Evolutionary conservation across 2,113 vertebrate species (phyloP), one percentile per base, ranked within the genome.

Genomic region (Ornithorhynchus anatinus): DNA sequence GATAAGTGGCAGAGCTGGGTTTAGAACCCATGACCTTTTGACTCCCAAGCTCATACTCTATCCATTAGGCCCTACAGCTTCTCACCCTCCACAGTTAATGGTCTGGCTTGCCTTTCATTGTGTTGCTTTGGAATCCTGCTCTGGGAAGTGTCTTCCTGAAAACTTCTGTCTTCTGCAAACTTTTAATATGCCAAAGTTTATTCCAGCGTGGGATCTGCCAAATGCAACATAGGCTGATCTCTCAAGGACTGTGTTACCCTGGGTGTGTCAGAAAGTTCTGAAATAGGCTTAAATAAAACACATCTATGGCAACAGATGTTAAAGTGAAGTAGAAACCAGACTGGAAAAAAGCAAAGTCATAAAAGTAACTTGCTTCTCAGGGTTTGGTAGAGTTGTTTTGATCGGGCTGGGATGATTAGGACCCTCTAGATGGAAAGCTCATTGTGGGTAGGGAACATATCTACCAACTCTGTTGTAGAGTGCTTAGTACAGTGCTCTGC

Each of bases 211-310:
- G 39, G 80, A 58, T 81, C 47, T 59, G 40, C 47, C 74, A 68
- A 38, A 33, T 47, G 77, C 70, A 61, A 47, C 6, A 57, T 59
- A 80, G 86, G 64, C 16, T 85, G 61, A 77, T 81, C 77, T 80
- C 87, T 62, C 36, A 67, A 59, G 60, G 27, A 39, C 72, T 83
- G 47, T 68, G 44, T 37, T 88, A 84, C 84, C 69, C 75, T 67
- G 43, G 52, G 61, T 51, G 67, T 65, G 71, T 59, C 68, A 85
- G 75, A 74, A 62, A 20, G 23, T 50, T 73, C 56, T 79, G 44
- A 78, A 64, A 88, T 59, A 82, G 37, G 16, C 10, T 69, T 73
- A 36, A 52, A 31, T 38, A 5, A 59, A 43, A 38, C n/a, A 66
- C 35, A 56, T 51, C 35, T 32, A 60, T 22, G n/a, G 43, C n/a